Evolutionary conservation across 1,140 invertebrate genomes (phyloP).

Genomic region (Drosophila trapezifrons): DNA sequence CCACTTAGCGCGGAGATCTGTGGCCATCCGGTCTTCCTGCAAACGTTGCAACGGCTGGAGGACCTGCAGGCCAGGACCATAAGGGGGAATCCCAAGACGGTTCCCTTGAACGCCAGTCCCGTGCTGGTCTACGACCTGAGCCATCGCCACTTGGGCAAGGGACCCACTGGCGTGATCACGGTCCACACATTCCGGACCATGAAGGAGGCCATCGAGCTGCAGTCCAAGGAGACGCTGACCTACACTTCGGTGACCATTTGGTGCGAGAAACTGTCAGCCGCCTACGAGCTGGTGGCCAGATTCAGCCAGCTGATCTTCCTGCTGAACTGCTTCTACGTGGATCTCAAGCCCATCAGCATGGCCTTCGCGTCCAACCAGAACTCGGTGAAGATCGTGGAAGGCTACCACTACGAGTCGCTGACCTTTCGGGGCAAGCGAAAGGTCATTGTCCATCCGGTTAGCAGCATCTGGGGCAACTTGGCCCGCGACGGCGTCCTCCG

Average conservation of each 20-base stretch:
- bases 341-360: conserved; percentile 34
- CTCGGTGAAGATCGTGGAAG: conserved; percentile 38
- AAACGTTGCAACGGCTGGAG: conserved; percentile 29
- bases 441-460: conserved; percentile 69
- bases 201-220: conserved; percentile 63
- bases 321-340: conserved; percentile 67
- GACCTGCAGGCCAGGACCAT: conserved; percentile 63
- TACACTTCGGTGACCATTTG: conserved; percentile 66
- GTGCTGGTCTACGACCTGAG: conserved; percentile 63
- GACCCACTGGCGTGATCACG: conserved; percentile 65
- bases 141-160: conserved; percentile 58
- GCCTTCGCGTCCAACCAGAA: conserved; percentile 7
- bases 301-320: conserved; percentile 39
- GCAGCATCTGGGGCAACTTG: conserved; percentile 51
- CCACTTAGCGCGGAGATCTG: conserved; percentile 24
- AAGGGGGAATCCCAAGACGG: conserved; percentile 39
- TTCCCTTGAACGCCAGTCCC: conserved; percentile 39
- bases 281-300: conserved; percentile 66
- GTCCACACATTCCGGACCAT: conserved; percentile 77
- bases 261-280: conserved; percentile 68
- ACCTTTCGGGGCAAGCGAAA: conserved; percentile 41
- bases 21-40: conserved; percentile 48
- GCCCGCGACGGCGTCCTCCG: background rate
- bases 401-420: conserved; percentile 74
- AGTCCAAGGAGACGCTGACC: conserved; percentile 51